Conservation (phyloP, 64 coral and sea anemone species). For the Actinia tenebrosa region DNA sequence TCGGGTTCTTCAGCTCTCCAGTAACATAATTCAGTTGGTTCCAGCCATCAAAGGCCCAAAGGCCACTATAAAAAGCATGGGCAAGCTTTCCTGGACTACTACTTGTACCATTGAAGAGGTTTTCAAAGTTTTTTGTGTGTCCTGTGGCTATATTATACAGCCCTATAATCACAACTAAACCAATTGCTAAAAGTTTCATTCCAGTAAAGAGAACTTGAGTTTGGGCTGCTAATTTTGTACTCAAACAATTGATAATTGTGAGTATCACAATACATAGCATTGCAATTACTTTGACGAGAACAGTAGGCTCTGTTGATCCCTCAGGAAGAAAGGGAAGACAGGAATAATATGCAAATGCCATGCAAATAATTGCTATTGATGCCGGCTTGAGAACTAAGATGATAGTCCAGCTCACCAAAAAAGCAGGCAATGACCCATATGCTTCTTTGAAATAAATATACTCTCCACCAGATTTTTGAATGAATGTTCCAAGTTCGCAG, state of each 20-base stretch:
- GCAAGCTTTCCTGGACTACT: conserved; percentile 26
- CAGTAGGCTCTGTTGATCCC: neutral
- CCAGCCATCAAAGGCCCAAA: conserved; percentile 50
- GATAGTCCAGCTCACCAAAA: conserved; percentile 34
- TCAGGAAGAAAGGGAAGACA: conserved; percentile 61
- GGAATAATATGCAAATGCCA: conserved; percentile 47
- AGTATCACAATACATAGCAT: conserved; percentile 37
- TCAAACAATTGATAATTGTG: conserved; percentile 38
- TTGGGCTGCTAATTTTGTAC: conserved; percentile 14
- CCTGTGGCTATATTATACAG: conserved; percentile 1
- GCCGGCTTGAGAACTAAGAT: conserved; percentile 29
- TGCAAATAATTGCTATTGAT: conserved; percentile 29
- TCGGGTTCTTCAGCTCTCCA: conserved; percentile 25
- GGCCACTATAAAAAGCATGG: conserved; percentile 41
- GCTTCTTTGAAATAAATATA: conserved; percentile 39
- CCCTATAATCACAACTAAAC: conserved; percentile 24
- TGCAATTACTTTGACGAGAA: conserved; percentile 5
- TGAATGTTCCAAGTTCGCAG: conserved; percentile 34
- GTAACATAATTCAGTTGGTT: conserved; percentile 39
- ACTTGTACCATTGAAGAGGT: conserved; percentile 30
- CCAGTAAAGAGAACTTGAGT: conserved; percentile 28
- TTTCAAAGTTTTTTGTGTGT: conserved; percentile 30
- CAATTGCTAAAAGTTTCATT: conserved; percentile 26
- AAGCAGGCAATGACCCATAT: conserved; percentile 21
- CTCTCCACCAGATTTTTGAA: conserved; percentile 28